Evolutionary conservation across 2,888 invertebrate genomes (phyloP).

Genomic region (Idaea dimidiata): DNA sequence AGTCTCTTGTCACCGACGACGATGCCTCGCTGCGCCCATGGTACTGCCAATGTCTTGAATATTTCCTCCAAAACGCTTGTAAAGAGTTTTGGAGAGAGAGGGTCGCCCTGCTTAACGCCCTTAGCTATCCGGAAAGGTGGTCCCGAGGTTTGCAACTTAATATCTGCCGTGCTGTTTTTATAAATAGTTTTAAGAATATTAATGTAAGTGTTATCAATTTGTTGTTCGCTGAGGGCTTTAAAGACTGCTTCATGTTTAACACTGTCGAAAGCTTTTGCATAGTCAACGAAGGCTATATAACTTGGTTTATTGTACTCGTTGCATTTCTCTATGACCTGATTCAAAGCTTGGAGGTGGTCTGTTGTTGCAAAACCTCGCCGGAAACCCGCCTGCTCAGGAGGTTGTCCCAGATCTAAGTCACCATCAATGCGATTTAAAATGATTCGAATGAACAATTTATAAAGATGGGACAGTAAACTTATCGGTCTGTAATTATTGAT

Average conservation of each 20-base stretch:
- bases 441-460: not conserved
- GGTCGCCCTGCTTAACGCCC: no score
- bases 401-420: not conserved
- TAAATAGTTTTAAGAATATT: no score
- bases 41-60: no score
- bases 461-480: constrained; percentile 5
- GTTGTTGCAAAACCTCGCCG: not conserved
- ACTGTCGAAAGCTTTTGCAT: not conserved
- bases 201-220: no score
- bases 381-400: constrained; percentile 5
- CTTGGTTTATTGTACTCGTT: constrained; percentile 16
- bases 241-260: not conserved
- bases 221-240: no score
- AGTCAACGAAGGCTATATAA: not conserved
- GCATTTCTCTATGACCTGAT: constrained; percentile 17
- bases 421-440: not conserved
- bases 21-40: no score
- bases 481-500: constrained; percentile 8
- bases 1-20: no score
- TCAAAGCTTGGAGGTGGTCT: constrained; percentile 4
- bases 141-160: no score
- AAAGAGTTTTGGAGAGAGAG: no score
- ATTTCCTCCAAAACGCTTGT: no score
- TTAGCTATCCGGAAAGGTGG: no score
- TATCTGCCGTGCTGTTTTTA: no score